Evolutionary conservation across 2,113 vertebrate species (phyloP).

Genomic region (Argyrosomus japonicus): DNA sequence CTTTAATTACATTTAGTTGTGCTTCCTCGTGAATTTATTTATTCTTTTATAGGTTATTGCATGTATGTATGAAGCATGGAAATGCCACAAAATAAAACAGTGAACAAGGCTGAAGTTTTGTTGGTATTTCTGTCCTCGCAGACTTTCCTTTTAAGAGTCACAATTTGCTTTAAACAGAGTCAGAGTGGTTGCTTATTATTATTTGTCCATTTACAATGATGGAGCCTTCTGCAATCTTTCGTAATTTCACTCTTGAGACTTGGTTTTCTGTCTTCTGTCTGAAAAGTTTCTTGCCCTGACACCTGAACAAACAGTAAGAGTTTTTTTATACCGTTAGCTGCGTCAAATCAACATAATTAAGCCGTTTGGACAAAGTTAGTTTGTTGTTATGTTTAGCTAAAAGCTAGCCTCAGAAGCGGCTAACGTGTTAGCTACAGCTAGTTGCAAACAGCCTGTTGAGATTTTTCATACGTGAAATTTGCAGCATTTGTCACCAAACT

Average conservation of each 20-base stretch:
- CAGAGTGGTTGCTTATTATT: background rate
- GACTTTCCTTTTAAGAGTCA: background rate
- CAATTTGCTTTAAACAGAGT: background rate
- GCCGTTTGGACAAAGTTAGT: background rate
- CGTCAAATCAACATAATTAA: background rate
- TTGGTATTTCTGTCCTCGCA: too few species aligned
- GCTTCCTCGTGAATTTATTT: too few species aligned
- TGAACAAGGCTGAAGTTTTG: too few species aligned
- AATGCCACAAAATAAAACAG: too few species aligned
- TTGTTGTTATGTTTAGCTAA: background rate
- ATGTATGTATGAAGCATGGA: too few species aligned
- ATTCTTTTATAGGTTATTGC: too few species aligned
- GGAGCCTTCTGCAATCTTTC: background rate
- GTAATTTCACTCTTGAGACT: background rate
- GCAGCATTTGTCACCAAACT: too few species aligned
- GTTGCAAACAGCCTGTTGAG: too few species aligned
- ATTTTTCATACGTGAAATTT: too few species aligned
- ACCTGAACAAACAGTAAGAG: background rate
- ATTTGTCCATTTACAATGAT: background rate
- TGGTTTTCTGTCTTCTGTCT: background rate
- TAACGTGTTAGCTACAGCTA: background rate
- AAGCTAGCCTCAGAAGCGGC: background rate
- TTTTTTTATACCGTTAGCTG: background rate
- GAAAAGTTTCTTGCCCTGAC: background rate
- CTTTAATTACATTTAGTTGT: background rate